A percentile compares a stretch with the other conserved stretches of the same genome.
phyloP scores from a whole-genome alignment of 2,888 invertebrate species.

The Sericinus montela region DNA sequence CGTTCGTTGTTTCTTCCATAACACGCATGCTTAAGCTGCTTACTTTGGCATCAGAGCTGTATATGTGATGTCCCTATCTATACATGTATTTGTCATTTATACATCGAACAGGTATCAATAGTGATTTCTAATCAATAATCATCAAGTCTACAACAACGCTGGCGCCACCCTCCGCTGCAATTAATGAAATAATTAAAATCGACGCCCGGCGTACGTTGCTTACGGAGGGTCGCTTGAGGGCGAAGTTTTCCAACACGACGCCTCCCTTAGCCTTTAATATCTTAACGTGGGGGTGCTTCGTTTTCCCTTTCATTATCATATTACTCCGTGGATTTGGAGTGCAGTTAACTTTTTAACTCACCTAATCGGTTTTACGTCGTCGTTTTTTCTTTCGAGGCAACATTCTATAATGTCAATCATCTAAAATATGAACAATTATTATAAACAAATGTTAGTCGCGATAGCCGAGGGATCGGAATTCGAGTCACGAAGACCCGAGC shows the following conservation, averaged over 20 bases:
- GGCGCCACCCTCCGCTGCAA: not conserved
- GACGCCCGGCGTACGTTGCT: constrained; percentile 6
- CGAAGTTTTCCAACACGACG: constrained; percentile 18
- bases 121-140: not conserved
- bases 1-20: too few species aligned
- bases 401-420: too few species aligned
- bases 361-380: constrained; percentile 13
- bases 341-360: constrained; percentile 13
- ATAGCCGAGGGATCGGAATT: too few species aligned
- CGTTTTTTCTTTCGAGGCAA: too few species aligned
- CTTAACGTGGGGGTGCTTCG: constrained; percentile 6
- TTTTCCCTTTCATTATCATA: constrained; percentile 18
- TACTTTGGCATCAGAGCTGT: too few species aligned
- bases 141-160: not conserved
- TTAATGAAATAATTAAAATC: constrained; percentile 19
- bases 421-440: too few species aligned
- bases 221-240: constrained; percentile 10
- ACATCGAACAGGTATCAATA: not conserved
- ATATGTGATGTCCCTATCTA: too few species aligned
- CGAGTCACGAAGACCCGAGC: too few species aligned
- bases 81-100: too few species aligned
- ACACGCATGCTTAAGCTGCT: too few species aligned
- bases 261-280: constrained; percentile 16
- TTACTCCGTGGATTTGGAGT: constrained; percentile 7
- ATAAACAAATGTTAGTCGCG: too few species aligned